Conservation (phyloP, 2,888 invertebrate species). For the Tanypteryx hageni region DNA sequence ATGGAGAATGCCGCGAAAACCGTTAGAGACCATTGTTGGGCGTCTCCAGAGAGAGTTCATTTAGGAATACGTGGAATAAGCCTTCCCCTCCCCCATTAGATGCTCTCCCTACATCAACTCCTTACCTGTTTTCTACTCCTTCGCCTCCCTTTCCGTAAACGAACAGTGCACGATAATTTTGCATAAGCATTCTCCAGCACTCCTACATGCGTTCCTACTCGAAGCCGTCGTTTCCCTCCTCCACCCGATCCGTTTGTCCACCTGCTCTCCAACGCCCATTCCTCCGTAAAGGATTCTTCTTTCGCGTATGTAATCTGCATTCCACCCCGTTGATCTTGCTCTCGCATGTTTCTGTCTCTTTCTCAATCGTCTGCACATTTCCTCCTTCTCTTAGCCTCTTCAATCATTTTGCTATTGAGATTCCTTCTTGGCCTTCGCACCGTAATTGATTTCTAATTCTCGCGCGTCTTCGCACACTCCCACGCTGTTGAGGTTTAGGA, state of each 20-base stretch:
- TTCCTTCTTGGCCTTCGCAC: too few species aligned
- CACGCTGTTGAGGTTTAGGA: background rate
- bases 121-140: background rate
- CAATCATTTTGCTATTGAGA: too few species aligned
- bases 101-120: too few species aligned
- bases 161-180: constrained; percentile 3
- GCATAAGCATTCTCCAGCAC: constrained; percentile 35
- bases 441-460: too few species aligned
- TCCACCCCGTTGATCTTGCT: background rate
- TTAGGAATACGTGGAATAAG: background rate
- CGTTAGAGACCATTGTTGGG: background rate
- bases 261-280: background rate
- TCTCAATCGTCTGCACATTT: background rate
- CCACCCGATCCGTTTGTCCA: background rate
- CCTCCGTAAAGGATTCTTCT: background rate
- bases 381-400: too few species aligned
- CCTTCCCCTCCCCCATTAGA: background rate
- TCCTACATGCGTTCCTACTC: background rate
- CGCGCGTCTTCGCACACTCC: background rate
- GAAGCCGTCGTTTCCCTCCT: background rate
- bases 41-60: background rate
- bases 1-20: background rate
- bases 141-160: background rate
- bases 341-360: background rate
- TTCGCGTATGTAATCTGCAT: background rate